These are phyloP conservation scores for Eubasilissa regina DNA, from an alignment of 1,140 invertebrate genomes.

Conservation along the genomic window DNA sequence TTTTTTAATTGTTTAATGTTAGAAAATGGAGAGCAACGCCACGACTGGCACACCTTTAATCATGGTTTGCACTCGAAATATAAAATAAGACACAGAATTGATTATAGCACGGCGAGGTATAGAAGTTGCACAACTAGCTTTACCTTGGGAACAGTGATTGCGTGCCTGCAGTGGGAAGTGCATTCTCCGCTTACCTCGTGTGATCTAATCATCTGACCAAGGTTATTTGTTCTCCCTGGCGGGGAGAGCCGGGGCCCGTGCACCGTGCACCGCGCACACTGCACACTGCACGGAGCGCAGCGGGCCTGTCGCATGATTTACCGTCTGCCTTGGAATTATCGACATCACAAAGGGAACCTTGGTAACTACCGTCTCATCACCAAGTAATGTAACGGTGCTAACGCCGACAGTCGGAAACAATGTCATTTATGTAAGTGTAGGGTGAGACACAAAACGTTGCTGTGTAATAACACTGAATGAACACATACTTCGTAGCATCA, in stretches of 20 bases:
- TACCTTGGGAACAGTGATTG: conserved; percentile 21
- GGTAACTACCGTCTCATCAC: conserved; percentile 18
- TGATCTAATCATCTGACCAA: conserved; percentile 41
- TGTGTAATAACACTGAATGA: too few relatives aligned
- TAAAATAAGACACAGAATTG: not conserved
- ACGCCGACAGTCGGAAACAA: too few relatives aligned
- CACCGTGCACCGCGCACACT: too few relatives aligned
- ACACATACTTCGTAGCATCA: too few relatives aligned
- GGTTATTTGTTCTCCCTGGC: conserved; percentile 5
- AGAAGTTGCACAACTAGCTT: conserved; percentile 2
- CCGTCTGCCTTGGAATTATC: not conserved
- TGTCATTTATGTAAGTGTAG: too few relatives aligned
- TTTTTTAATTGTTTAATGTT: too few relatives aligned
- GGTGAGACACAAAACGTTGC: too few relatives aligned
- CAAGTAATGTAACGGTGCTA: conserved; percentile 11
- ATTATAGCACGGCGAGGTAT: not conserved
- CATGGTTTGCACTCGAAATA: not conserved
- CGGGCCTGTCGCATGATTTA: conserved; percentile 8
- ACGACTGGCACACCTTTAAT: not conserved
- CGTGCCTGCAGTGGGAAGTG: conserved; percentile 42
- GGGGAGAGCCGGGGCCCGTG: not conserved
- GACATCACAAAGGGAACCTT: conserved; percentile 17
- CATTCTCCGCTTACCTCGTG: conserved; percentile 39
- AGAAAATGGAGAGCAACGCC: not conserved
- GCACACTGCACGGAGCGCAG: not conserved